A percentile compares a stretch with the other conserved stretches of the same genome.
These are phyloP conservation scores for Drosophila teissieri DNA, from an alignment of 1,140 invertebrate genomes.

Conservation along the genomic window DNA sequence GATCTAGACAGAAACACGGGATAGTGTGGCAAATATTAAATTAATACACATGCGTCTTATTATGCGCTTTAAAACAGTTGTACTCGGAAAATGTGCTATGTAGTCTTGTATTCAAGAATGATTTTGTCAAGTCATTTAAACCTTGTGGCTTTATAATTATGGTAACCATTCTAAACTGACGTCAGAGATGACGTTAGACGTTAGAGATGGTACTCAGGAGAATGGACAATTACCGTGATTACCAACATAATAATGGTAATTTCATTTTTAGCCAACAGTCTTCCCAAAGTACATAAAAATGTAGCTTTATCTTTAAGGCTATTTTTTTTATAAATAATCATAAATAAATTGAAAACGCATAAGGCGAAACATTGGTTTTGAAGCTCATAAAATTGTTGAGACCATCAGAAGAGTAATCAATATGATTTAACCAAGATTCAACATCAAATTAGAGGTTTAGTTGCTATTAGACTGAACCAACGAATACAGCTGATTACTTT, in stretches of 20 bases:
- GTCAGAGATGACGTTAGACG: no score
- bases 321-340: neutral
- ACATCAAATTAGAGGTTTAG: neutral
- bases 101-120: neutral
- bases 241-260: neutral
- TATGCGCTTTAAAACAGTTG: conserved; percentile 14
- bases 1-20: neutral
- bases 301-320: neutral
- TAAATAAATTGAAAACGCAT: no score
- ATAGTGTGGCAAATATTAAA: conserved; percentile 31
- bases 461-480: neutral
- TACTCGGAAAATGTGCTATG: neutral
- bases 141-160: conserved; percentile 21
- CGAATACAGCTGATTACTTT: conserved; percentile 3
- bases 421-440: no score
- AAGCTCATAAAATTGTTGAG: neutral
- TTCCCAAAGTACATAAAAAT: neutral
- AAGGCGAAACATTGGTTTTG: neutral
- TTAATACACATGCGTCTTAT: conserved; percentile 60
- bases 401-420: no score
- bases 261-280: neutral
- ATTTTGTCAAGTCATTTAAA: neutral
- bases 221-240: neutral
- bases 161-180: conserved; percentile 1
- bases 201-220: neutral